Percentiles rank a stretch among this genome's conserved stretches.
phyloP scores from a whole-genome alignment of 2,797 vertebrate species.

The Galaxias olidus region DNA sequence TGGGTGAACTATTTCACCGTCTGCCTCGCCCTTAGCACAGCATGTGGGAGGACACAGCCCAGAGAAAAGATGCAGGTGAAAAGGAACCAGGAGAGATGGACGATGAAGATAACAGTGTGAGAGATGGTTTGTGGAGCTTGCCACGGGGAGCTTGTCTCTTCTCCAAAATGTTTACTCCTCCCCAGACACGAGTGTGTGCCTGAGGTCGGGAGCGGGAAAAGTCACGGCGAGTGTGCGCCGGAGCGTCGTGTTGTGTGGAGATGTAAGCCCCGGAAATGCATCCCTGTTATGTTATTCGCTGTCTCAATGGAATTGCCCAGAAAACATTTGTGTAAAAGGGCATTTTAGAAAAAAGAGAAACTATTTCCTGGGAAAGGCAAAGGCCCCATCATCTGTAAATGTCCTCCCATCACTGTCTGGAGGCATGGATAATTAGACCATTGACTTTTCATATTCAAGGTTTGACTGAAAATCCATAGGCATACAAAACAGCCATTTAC shows the following conservation, averaged over 20 bases:
- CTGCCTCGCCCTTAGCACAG: slow-evolving; percentile 1
- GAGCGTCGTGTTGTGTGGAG: too few relatives aligned
- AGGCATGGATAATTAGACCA: slow-evolving; percentile 59
- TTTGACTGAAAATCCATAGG: slow-evolving; percentile 64
- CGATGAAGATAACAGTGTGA: slow-evolving; percentile 14
- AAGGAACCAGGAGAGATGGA: slow-evolving; percentile 20
- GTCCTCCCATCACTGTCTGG: slow-evolving; percentile 51
- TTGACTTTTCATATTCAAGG: slow-evolving; percentile 43
- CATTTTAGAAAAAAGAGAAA: slow-evolving; percentile 41
- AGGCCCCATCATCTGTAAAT: slow-evolving; percentile 41
- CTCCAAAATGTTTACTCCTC: too few relatives aligned
- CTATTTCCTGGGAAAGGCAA: slow-evolving; percentile 48
- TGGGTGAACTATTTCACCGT: slow-evolving; percentile 34
- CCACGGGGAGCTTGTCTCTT: too few relatives aligned
- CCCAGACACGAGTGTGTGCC: too few relatives aligned
- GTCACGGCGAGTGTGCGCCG: too few relatives aligned
- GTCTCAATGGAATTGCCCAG: background rate
- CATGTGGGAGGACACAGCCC: slow-evolving; percentile 3
- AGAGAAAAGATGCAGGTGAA: slow-evolving; percentile 15
- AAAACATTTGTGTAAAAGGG: slow-evolving; percentile 20
- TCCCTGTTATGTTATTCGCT: too few relatives aligned
- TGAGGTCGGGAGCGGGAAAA: too few relatives aligned
- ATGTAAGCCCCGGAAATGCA: too few relatives aligned
- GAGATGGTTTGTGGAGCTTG: too few relatives aligned
- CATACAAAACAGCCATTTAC: slow-evolving; percentile 62